Evolutionary conservation across 2,888 invertebrate genomes (phyloP), one percentile per base, ranked within the genome.

Genomic region (Callimorpha dominula): DNA sequence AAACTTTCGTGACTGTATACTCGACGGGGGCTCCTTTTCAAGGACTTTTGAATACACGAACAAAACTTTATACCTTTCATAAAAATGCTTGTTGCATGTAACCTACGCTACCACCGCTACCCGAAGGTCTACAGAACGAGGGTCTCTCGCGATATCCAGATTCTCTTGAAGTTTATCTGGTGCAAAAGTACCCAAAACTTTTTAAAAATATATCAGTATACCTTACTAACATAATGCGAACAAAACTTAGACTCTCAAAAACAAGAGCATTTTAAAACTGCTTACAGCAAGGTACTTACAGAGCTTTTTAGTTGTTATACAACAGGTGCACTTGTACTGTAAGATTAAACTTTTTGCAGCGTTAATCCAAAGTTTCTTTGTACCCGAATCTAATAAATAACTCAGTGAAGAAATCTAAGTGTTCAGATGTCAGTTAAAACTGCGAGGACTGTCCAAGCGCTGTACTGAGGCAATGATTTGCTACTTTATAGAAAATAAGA

Each of bases 331-430:
- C 65, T 64, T 69, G 72, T 73, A 73, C 72, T 75, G 72, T 49
- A 17, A 74, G 77, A 76, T 80, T 81, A 78, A 77, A 81, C 75
- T 80, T 74, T 77, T 77, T 76, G 57, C 71, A 75, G 63, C 71
- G 65, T 76, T 75, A 76, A 81, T 81, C 72, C 74, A 42, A 77
- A 74, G 69, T 65, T 75, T 71, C 76, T 82, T 82, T 81, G 80
- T 78, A 78, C 77, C 72, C 71, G 57, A 75, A 72, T 81, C 80
- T 75, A 82, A 83, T 81, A 83, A 83, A 83, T 83, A 83, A 81
- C 82, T 80, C 82, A 72, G 75, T 73, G 72, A 80, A 77, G 80
- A 82, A 82, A 80, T 77, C 80, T 80, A 78, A 76, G 71, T 80
- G 77, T 77, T 78, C 73, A 73, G 72, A 76, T 80, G 81, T 83